These are phyloP conservation scores for Azemiops feae DNA, from an alignment of 2,113 vertebrate species.

Conservation along the genomic window DNA sequence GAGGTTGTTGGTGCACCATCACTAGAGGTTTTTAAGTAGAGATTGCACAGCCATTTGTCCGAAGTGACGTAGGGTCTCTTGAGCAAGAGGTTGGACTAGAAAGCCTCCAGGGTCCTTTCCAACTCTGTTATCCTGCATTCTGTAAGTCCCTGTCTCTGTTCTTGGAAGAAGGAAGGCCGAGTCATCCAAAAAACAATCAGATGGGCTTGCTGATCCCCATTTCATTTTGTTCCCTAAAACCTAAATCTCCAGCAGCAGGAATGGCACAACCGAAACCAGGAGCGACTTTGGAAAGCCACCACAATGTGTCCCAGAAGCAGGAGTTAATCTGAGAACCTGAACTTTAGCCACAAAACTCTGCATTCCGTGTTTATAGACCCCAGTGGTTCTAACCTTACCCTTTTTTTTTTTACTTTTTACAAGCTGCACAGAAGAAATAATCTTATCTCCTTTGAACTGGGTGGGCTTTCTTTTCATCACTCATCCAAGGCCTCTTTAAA, in stretches of 20 bases:
- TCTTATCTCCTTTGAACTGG: neutral
- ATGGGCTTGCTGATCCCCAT: neutral
- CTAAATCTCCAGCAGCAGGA: neutral
- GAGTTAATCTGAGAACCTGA: neutral
- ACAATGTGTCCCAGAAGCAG: neutral
- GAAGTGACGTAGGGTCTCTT: neutral
- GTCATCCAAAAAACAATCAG: neutral
- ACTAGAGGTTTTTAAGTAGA: no score
- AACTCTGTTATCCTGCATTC: no score
- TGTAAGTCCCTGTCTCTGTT: neutral
- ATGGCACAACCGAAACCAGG: neutral
- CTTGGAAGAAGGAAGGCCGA: neutral
- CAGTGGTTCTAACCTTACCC: neutral
- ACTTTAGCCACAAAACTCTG: neutral
- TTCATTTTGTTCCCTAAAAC: neutral
- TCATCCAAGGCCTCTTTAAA: slow-evolving; percentile 48
- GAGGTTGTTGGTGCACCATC: no score
- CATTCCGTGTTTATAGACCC: neutral
- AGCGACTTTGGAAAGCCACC: neutral
- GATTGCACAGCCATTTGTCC: no score
- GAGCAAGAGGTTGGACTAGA: neutral
- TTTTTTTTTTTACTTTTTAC: neutral
- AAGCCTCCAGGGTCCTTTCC: neutral
- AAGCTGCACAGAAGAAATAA: neutral
- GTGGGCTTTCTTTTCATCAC: neutral